Evolutionary conservation across 2,888 invertebrate genomes (phyloP), one percentile per base, ranked within the genome.

Genomic region (Calameuta filiformis): DNA sequence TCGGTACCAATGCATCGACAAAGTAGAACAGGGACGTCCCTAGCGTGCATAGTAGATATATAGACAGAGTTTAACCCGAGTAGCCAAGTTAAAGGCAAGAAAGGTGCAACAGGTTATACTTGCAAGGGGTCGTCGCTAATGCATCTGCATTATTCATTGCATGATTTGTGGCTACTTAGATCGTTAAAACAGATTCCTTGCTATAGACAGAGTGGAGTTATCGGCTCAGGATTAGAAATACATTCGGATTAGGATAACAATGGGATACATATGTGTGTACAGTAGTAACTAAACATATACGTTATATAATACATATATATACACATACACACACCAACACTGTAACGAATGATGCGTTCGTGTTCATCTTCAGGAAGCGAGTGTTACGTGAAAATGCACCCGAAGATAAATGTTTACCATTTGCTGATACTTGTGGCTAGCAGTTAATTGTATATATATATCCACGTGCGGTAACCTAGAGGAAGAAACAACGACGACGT

Each of bases 31-130:
- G 15, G 40, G 0, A 40, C 40, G 15, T 40, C 15, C 40, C 12
- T 15, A 15, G 40, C 40, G 15, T 15, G 40, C 4, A 40, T 15
- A 15, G 9, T 9, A 56, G 23, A 56, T 56, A 56, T 56, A 56
- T 9, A 23, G 56, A 2, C 2, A 23, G 23, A 56, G 56, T 2
- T 23, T 23, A 56, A 56, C 23, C 23, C 23, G 15, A 56, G 56
- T 56, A 56, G 56, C 9, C 23, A 56, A 84, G 87, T 85, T 84
- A 86, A 85, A 88, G 87, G 83, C 85, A 82, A 83, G 84, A 84
- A 86, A 80, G 84, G 85, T 86, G 88, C 88, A 89, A 88, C 89
- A 89, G 89, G 89, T 89, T 88, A 88, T 83, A 84, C 79, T 82
- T 80, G 82, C 77, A 56, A 56, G 56, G 56, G 56, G 56, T 56